Evolutionary conservation across 1,140 invertebrate species (phyloP), one percentile per base, ranked within the genome.

Genomic region (Bombus fervidus): DNA sequence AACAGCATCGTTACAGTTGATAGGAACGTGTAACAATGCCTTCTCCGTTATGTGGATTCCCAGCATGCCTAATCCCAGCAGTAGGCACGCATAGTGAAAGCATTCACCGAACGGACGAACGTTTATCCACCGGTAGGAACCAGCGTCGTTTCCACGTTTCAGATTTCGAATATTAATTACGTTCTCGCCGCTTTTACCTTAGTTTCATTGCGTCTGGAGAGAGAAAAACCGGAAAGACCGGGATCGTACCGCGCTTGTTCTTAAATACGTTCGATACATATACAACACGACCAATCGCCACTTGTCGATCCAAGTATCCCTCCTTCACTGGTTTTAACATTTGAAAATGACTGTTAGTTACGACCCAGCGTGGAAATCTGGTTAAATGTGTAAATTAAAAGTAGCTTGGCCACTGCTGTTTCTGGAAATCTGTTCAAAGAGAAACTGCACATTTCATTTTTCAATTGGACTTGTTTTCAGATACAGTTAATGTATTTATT

Each of bases 41-140:
- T 86, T 72, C 73, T 80, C 85, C 69, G 59, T 85, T 87, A 79
- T 75, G 77, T 72, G 62, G 57, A 75, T 90, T 90, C 87, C 78
- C 87, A 89, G 68, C 80, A 47, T 76, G 31, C 68, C 87, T 80
- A 78, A 88, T 89, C 73, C 34, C 53, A 39, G 34, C 43, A 76
- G 59, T 53, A 28, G 25, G 37, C 28, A 41, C 37, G 41, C 75
- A 87, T 73, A 69, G 87, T 86, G 89, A 90, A 90, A 90, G 88
- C 85, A 86, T 62, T 86, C 81, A 25, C 78, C 39, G 47, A 34
- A 31, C 15, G 71, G 25, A 81, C 68, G 25, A n/a, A 34, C 57
- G 9, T 34, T 71, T 69, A 43, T 53, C 39, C 62, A 59, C 8
- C n/a, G 64, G 25, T 10, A 78, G 37, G 31, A 80, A 80, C 43